Conservation (phyloP, 1,140 invertebrate genomes). For the Dufourea novaeangliae region DNA sequence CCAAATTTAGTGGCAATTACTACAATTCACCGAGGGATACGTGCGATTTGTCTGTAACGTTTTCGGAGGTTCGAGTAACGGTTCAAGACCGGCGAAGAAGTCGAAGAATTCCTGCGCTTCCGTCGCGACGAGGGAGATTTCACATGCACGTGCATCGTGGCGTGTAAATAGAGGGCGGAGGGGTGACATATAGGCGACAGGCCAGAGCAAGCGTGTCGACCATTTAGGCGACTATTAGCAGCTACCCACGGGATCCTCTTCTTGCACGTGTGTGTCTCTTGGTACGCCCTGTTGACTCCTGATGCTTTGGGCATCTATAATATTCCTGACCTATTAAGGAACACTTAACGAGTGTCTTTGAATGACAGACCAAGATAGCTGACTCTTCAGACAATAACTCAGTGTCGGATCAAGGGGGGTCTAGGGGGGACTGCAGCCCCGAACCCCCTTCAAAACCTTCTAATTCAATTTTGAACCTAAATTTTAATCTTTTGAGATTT, state of each 20-base stretch:
- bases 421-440: too few relatives aligned
- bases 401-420: too few relatives aligned
- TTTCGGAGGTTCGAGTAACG: neutral
- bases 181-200: slow-evolving; percentile 71
- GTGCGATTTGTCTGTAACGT: neutral
- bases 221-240: slow-evolving; percentile 73
- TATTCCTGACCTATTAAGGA: neutral
- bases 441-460: too few relatives aligned
- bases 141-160: slow-evolving; percentile 59
- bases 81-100: neutral
- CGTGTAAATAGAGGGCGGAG: slow-evolving; percentile 63
- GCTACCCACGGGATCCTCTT: slow-evolving; percentile 59
- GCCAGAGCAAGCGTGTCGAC: slow-evolving; percentile 61
- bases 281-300: neutral
- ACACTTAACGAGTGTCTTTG: too few relatives aligned
- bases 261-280: slow-evolving; percentile 43
- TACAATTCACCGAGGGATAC: too few relatives aligned
- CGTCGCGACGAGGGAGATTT: slow-evolving; percentile 52
- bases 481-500: too few relatives aligned
- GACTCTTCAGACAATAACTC: too few relatives aligned
- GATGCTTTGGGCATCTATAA: neutral
- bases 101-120: slow-evolving; percentile 29
- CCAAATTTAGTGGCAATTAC: too few relatives aligned
- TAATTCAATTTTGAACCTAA: too few relatives aligned
- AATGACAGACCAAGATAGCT: too few relatives aligned